Conservation (phyloP, 2,797 vertebrate genomes). For the Muscicapa striata region DNA sequence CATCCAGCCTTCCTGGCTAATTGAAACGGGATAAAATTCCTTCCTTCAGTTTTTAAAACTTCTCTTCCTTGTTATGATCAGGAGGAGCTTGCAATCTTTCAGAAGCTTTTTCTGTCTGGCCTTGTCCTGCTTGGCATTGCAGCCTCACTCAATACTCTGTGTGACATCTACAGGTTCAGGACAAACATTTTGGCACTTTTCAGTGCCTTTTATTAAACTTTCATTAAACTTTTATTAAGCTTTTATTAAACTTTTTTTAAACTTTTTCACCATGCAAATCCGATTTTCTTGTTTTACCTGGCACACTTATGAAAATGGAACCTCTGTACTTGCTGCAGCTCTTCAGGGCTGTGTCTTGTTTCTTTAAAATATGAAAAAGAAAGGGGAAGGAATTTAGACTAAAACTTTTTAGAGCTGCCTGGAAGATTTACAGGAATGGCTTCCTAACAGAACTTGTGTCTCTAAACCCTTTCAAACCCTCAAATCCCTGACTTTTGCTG, state of each 20-base stretch:
- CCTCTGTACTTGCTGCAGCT: conserved; percentile 3
- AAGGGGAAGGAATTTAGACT: background rate
- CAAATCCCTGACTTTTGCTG: conserved; percentile 33
- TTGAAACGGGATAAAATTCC: background rate
- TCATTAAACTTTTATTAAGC: background rate
- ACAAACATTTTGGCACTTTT: background rate
- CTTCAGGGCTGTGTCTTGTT: background rate
- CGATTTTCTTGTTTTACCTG: background rate
- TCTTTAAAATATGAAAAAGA: background rate
- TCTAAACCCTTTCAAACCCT: conserved; percentile 17
- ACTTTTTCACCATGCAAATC: background rate
- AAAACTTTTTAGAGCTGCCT: background rate
- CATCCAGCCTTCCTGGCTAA: background rate
- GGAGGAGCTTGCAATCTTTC: background rate
- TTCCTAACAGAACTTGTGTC: background rate
- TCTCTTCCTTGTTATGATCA: background rate
- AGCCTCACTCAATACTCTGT: fast-evolving
- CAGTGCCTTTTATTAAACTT: background rate
- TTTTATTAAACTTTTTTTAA: background rate
- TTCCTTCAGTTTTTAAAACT: background rate
- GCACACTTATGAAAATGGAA: fast-evolving
- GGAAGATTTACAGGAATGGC: background rate
- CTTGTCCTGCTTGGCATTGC: background rate
- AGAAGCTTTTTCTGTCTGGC: background rate
- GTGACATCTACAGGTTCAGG: background rate